Evolutionary conservation across 1,140 invertebrate genomes (phyloP).

Genomic region (Trachelipus rathkii): DNA sequence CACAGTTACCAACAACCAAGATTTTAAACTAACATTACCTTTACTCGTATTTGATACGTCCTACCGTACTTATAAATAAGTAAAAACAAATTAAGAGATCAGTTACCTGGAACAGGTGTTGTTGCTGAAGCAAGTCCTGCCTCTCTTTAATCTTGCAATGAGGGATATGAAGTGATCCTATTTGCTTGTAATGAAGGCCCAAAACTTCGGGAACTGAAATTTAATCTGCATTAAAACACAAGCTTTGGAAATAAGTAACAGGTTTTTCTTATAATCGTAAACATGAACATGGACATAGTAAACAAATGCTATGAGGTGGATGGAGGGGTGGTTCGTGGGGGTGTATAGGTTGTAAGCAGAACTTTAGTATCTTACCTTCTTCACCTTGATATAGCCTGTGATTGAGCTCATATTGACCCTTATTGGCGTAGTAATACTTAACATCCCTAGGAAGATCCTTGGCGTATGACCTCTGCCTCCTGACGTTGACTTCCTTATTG

Average conservation of each 20-base stretch:
- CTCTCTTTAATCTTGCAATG: conserved; percentile 33
- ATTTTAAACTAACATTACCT: too few relatives aligned
- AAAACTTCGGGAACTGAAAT: conserved; percentile 26
- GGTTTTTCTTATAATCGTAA: too few relatives aligned
- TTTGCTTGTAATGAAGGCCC: conserved; percentile 34
- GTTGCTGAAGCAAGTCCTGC: not conserved
- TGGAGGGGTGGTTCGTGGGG: too few relatives aligned
- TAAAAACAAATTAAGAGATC: too few relatives aligned
- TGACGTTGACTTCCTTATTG: conserved; percentile 4
- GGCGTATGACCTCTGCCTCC: conserved; percentile 34
- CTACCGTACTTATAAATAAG: too few relatives aligned
- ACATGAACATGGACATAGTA: too few relatives aligned
- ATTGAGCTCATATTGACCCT: conserved; percentile 35
- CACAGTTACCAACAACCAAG: too few relatives aligned
- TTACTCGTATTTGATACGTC: too few relatives aligned
- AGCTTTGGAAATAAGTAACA: too few relatives aligned
- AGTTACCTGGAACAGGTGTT: not conserved
- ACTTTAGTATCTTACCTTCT: conserved; percentile 23
- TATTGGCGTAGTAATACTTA: conserved; percentile 35
- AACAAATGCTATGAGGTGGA: too few relatives aligned
- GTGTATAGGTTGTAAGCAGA: too few relatives aligned
- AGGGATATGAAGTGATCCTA: conserved; percentile 34
- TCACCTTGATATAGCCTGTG: conserved; percentile 20
- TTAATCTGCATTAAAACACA: not conserved
- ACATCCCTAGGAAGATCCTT: conserved; percentile 35